These are phyloP conservation scores for Chorisops tibialis DNA, from an alignment of 2,888 invertebrate species.

Conservation along the genomic window DNA sequence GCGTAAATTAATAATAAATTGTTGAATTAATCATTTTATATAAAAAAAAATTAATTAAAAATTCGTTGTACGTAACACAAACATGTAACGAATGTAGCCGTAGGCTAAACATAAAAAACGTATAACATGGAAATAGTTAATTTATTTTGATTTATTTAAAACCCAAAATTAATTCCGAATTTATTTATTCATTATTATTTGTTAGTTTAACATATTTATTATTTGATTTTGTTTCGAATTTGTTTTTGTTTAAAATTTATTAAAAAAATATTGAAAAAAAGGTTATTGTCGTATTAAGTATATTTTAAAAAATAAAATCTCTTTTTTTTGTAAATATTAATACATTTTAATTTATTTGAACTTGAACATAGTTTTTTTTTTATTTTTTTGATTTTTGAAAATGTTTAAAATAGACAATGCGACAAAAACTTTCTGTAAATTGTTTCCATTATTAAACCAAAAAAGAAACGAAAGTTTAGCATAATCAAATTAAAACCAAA, in stretches of 20 bases:
- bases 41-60: neutral
- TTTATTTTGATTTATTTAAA: conserved; percentile 5
- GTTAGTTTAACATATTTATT: conserved; percentile 19
- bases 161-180: conserved; percentile 12
- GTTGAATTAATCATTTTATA: neutral
- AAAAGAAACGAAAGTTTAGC: conserved; percentile 10
- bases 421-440: conserved; percentile 12
- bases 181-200: conserved; percentile 8
- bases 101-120: conserved; percentile 28
- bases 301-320: too few relatives aligned
- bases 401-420: neutral
- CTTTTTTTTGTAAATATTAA: too few relatives aligned
- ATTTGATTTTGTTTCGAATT: conserved; percentile 12
- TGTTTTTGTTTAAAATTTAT: conserved; percentile 7
- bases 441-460: conserved; percentile 2
- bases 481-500: conserved; percentile 8
- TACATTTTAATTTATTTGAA: too few relatives aligned
- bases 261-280: neutral
- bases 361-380: too few relatives aligned
- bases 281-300: too few relatives aligned
- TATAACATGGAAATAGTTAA: conserved; percentile 25
- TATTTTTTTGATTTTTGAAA: too few relatives aligned
- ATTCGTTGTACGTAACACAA: conserved; percentile 33
- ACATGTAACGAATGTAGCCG: conserved; percentile 33
- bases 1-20: neutral